phyloP scores from a whole-genome alignment of 2,113 vertebrate genomes.

The Istiophorus platypterus region DNA sequence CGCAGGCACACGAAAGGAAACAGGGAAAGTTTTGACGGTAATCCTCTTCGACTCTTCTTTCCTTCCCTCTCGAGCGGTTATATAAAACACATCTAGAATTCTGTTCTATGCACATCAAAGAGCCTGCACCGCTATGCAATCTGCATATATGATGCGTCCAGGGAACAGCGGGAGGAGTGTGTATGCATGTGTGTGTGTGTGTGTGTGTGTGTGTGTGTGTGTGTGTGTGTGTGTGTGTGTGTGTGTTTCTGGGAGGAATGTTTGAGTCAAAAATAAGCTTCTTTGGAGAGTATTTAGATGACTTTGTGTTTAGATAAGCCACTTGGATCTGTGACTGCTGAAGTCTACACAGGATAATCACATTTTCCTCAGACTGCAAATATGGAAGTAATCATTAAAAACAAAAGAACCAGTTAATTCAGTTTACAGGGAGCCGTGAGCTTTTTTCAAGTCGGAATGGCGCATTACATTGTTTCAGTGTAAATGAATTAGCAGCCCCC shows the following conservation, averaged over 20 bases:
- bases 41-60: constrained; percentile 72
- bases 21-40: constrained; percentile 72
- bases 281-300: constrained; percentile 53
- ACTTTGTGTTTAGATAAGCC: constrained; percentile 44
- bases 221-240: constrained; percentile 29
- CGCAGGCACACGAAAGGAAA: constrained; percentile 61
- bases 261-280: constrained; percentile 63
- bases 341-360: constrained; percentile 39
- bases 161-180: constrained; percentile 62
- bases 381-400: constrained; percentile 13
- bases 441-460: constrained; percentile 2
- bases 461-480: not conserved
- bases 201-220: constrained; percentile 33
- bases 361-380: constrained; percentile 11
- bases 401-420: not conserved
- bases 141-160: constrained; percentile 78
- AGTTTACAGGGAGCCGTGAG: not conserved
- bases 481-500: not conserved
- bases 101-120: constrained; percentile 81
- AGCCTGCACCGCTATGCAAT: constrained; percentile 72
- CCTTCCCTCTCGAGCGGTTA: constrained; percentile 70
- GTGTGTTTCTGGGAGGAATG: constrained; percentile 31
- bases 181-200: constrained; percentile 27
- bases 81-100: constrained; percentile 83
- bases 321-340: constrained; percentile 39